These are phyloP conservation scores for Apodemia zela DNA, from an alignment of 2,888 invertebrate genomes.

Conservation along the genomic window DNA sequence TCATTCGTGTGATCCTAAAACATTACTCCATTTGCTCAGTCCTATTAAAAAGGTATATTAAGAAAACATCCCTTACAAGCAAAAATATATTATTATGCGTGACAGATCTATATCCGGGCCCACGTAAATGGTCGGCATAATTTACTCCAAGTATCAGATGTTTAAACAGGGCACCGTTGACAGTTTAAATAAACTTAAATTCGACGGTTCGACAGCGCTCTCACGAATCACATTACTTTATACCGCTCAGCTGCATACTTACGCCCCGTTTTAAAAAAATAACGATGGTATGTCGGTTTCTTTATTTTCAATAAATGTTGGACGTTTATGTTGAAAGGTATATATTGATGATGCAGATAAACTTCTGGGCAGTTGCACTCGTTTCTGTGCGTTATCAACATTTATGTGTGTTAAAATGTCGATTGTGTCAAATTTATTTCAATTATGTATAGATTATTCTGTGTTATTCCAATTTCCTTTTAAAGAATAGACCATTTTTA, in stretches of 20 bases:
- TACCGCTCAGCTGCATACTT: conserved; percentile 47
- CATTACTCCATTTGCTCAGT: no score
- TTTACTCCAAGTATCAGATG: conserved; percentile 50
- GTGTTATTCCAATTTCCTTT: no score
- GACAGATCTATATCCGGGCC: conserved; percentile 43
- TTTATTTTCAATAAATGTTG: conserved; percentile 31
- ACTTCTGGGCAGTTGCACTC: conserved; percentile 26
- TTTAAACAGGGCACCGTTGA: conserved; percentile 41
- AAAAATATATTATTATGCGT: conserved; percentile 2
- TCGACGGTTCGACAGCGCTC: conserved; percentile 43
- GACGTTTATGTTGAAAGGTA: conserved; percentile 25
- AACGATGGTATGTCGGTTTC: conserved; percentile 28
- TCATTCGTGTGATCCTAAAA: no score
- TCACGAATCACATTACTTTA: conserved; percentile 51
- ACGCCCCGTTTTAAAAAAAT: conserved; percentile 49
- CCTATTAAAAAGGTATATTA: no score
- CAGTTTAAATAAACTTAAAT: conserved; percentile 51
- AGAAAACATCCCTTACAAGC: not conserved
- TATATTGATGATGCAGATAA: conserved; percentile 32
- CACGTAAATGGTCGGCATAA: conserved; percentile 53
- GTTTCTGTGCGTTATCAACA: conserved; percentile 19
- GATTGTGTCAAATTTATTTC: not conserved
- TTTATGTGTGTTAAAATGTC: conserved; percentile 23
- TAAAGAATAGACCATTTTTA: no score
- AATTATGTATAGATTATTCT: no score